phyloP scores from a whole-genome alignment of 2,888 invertebrate genomes.

The Pseudoips prasinana region DNA sequence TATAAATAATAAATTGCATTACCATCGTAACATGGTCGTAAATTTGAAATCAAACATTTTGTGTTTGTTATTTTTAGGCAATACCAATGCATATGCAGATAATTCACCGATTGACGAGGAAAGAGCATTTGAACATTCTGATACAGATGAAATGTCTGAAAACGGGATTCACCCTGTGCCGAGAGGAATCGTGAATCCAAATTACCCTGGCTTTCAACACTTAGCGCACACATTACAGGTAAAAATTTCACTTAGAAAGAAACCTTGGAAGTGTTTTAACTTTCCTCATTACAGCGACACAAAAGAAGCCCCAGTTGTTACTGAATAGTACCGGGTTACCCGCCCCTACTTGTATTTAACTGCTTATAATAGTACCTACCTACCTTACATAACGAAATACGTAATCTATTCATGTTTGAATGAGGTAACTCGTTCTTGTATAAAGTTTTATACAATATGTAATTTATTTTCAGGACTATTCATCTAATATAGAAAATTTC shows the following conservation, averaged over 20 bases:
- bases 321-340: constrained; percentile 21
- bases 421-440: no score
- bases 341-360: constrained; percentile 1
- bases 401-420: no score
- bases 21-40: no score
- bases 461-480: constrained; percentile 73
- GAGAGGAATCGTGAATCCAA: constrained; percentile 90
- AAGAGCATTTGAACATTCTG: constrained; percentile 80
- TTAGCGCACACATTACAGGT: constrained; percentile 87
- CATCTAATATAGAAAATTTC: constrained; percentile 70
- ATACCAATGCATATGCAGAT: constrained; percentile 52
- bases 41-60: no score
- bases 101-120: constrained; percentile 76
- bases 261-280: constrained; percentile 44
- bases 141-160: constrained; percentile 78
- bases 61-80: constrained; percentile 26
- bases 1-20: no score
- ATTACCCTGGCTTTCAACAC: constrained; percentile 92
- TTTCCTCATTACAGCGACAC: constrained; percentile 36
- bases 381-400: no score
- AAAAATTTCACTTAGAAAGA: constrained; percentile 37
- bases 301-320: constrained; percentile 53
- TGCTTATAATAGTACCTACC: no score
- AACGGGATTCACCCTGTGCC: constrained; percentile 70
- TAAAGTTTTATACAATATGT: no score